Evolutionary conservation across 2,113 vertebrate genomes (phyloP).

Genomic region (Glareola pratincola): DNA sequence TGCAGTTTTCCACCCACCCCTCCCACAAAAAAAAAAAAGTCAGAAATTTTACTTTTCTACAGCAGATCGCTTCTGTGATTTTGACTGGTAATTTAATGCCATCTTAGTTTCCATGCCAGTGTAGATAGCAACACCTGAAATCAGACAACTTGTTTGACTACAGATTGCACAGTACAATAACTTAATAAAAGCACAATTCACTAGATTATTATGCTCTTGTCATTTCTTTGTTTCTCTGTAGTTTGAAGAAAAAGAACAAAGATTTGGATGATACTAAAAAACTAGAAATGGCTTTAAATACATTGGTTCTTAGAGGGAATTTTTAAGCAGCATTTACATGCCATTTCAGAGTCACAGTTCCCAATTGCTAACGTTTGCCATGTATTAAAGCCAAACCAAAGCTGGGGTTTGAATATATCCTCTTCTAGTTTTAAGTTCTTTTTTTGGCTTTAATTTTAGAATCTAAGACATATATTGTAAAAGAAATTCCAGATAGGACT

Average conservation of each 20-base stretch:
- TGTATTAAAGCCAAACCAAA: not conserved
- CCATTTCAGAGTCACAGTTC: not conserved
- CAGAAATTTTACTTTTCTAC: conserved; percentile 91
- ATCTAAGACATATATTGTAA: not conserved
- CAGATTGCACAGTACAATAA: not conserved
- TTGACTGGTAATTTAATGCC: conserved; percentile 97
- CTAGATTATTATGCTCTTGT: not conserved
- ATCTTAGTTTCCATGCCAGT: conserved; percentile 99
- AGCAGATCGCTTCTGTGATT: conserved; percentile 97
- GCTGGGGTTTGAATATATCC: not conserved
- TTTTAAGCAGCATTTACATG: not conserved
- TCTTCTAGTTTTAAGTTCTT: not conserved
- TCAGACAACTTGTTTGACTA: conserved; percentile 11
- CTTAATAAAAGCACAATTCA: not conserved
- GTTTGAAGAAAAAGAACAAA: not conserved
- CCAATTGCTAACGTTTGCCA: not conserved
- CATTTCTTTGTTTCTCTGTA: not conserved
- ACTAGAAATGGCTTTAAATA: not conserved
- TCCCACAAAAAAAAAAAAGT: not conserved
- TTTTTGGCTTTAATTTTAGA: not conserved
- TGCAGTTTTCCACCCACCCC: not conserved
- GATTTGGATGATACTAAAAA: not conserved
- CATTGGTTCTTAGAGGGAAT: not conserved
- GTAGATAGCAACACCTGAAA: conserved; percentile 91
- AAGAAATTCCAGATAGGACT: not conserved